Evolutionary conservation across 2,113 vertebrate species (phyloP), one percentile per base, ranked within the genome.

Genomic region (Solea senegalensis): DNA sequence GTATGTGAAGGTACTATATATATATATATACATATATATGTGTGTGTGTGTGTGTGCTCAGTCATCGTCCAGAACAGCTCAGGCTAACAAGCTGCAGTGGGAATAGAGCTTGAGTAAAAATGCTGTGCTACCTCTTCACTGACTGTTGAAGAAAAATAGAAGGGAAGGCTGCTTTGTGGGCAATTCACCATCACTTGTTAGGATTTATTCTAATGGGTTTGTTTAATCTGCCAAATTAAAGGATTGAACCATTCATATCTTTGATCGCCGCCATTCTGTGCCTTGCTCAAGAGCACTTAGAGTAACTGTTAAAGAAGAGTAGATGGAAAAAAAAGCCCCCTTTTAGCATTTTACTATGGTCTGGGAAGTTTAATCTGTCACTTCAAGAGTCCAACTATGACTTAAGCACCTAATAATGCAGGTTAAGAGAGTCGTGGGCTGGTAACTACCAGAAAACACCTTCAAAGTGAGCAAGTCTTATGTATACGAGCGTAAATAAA

Each of bases 71-170:
- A n/a, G 65, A 21, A 11, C 48, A 64, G 82, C 68, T 63, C 72
- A 7, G 76, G 51, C 87, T 89, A 89, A 91, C 87, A 57, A 88
- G 87, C 86, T 81, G 82, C 74, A 66, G 53, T 28, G 90, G 87
- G 86, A 89, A 80, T 86, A 84, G 14, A 67, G 71, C 46, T 10
- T 1, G 51, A 85, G 62, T 34, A 15, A 52, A 71, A 74, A 71
- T 13, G 40, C 57, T 58, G 69, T 58, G 9, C 63, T 50, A 21
- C 16, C 66, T 51, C 46, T 48, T 52, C 57, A 9, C 15, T 15
- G 68, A 76, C 62, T 40, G 46, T 57, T 57, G 51, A 71, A 79
- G 81, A 40, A 71, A 79, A 82, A 44, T 60, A 67, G 55, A 70
- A 65, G 69, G 54, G 34, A 41, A 71, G 53, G 53, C 69, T 49